Evolutionary conservation across 1,140 invertebrate genomes (phyloP).

Genomic region (Zaprionus taronus): DNA sequence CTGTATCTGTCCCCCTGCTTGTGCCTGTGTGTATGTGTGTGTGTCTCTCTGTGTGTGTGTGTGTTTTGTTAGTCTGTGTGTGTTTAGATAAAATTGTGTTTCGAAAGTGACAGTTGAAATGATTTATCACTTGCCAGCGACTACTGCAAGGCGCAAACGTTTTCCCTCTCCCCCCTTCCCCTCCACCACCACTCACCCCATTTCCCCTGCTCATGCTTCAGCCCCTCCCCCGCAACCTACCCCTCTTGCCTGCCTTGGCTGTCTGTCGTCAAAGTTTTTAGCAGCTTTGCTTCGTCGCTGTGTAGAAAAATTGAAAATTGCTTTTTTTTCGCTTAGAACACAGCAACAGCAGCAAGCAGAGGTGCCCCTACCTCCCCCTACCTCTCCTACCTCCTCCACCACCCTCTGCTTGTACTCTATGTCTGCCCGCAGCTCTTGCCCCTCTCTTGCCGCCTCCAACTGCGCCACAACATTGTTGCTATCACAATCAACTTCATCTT

Average conservation of each 20-base stretch:
- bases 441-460: background rate
- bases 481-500: constrained; percentile 80
- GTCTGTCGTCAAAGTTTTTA: constrained; percentile 53
- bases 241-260: background rate
- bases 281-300: constrained; percentile 57
- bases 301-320: constrained; percentile 82
- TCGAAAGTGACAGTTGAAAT: constrained; percentile 84
- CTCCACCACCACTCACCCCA: background rate
- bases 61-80: constrained; percentile 53
- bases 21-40: constrained; percentile 30
- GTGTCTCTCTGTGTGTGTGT: constrained; percentile 15
- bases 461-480: constrained; percentile 51
- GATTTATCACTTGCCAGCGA: constrained; percentile 83
- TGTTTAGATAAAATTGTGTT: constrained; percentile 84
- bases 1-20: constrained; percentile 10
- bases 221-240: background rate
- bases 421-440: background rate
- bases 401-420: background rate
- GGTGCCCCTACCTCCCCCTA: constrained; percentile 12
- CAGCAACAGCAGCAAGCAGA: constrained; percentile 7
- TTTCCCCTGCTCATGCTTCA: background rate
- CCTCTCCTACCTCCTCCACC: background rate
- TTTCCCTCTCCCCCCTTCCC: constrained; percentile 22
- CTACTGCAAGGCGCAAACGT: constrained; percentile 71
- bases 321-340: constrained; percentile 64